Percentiles rank a stretch among this genome's conserved stretches.
Conservation (phyloP, 2,888 invertebrate genomes). For the Hyles lineata region DNA sequence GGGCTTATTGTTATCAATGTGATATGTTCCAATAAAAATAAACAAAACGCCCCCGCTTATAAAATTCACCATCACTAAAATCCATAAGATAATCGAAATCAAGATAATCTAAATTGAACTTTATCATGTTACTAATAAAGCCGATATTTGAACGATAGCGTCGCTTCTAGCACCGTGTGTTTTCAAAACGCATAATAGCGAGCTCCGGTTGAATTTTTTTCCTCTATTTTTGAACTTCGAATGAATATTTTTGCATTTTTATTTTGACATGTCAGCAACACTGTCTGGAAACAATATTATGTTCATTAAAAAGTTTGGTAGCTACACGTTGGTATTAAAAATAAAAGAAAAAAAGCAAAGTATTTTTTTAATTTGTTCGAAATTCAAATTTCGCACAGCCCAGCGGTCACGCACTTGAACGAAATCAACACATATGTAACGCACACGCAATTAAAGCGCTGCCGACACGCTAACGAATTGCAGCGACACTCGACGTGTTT, state of each 20-base stretch:
- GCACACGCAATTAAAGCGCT: constrained; percentile 50
- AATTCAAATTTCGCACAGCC: constrained; percentile 26
- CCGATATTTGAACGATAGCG: constrained; percentile 44
- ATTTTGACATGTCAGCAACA: constrained; percentile 46
- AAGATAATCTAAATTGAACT: constrained; percentile 56
- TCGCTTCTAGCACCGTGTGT: constrained; percentile 47
- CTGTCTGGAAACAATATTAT: constrained; percentile 30
- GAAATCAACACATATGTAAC: constrained; percentile 35
- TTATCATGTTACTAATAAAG: constrained; percentile 47
- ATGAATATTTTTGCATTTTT: constrained; percentile 62
- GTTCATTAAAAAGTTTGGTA: constrained; percentile 22
- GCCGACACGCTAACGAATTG: constrained; percentile 52
- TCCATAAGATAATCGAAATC: constrained; percentile 53
- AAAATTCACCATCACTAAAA: constrained; percentile 38
- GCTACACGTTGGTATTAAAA: background rate
- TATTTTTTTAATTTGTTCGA: constrained; percentile 20
- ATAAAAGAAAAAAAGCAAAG: constrained; percentile 4
- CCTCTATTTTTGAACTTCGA: constrained; percentile 51
- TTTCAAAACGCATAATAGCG: constrained; percentile 54
- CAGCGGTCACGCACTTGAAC: constrained; percentile 35
- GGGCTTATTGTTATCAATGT: background rate
- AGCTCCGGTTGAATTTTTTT: constrained; percentile 43
- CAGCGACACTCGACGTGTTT: constrained; percentile 37
- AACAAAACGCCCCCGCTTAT: constrained; percentile 9
- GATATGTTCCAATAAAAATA: background rate